These are phyloP conservation scores for Eupithecia centaureata DNA, from an alignment of 2,888 invertebrate species.

Conservation along the genomic window DNA sequence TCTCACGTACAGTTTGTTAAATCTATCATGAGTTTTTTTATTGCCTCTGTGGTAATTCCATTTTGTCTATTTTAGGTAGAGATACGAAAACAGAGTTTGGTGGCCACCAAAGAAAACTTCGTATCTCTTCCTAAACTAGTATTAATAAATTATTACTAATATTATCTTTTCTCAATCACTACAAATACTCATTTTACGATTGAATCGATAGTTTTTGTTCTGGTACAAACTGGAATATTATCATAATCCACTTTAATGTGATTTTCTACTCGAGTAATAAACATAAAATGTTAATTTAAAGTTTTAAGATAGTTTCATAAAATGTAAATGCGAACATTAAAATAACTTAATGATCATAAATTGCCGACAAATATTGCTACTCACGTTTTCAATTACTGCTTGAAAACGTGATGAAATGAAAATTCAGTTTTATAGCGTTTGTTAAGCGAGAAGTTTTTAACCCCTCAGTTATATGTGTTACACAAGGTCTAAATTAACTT, in stretches of 20 bases:
- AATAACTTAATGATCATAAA: conserved; percentile 57
- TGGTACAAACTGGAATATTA: background rate
- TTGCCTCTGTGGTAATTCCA: no score
- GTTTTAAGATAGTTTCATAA: conserved; percentile 58
- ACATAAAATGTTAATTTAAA: conserved; percentile 5
- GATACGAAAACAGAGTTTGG: no score
- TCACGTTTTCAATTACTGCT: conserved; percentile 66
- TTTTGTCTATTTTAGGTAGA: no score
- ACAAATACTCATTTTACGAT: background rate
- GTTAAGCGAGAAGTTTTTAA: background rate
- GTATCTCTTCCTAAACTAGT: no score
- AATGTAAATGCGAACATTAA: conserved; percentile 67
- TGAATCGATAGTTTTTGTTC: background rate
- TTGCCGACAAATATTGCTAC: conserved; percentile 56
- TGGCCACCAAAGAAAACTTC: no score
- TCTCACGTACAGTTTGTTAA: no score
- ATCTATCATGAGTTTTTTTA: no score
- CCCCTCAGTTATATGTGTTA: no score
- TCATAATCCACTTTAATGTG: background rate
- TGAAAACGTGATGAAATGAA: conserved; percentile 30
- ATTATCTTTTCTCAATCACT: background rate
- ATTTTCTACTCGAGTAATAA: background rate
- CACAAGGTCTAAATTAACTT: no score
- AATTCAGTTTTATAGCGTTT: conserved; percentile 11
- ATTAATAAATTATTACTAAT: no score